Conservation (phyloP, 2,888 invertebrate species). For the Chironomus riparius region DNA sequence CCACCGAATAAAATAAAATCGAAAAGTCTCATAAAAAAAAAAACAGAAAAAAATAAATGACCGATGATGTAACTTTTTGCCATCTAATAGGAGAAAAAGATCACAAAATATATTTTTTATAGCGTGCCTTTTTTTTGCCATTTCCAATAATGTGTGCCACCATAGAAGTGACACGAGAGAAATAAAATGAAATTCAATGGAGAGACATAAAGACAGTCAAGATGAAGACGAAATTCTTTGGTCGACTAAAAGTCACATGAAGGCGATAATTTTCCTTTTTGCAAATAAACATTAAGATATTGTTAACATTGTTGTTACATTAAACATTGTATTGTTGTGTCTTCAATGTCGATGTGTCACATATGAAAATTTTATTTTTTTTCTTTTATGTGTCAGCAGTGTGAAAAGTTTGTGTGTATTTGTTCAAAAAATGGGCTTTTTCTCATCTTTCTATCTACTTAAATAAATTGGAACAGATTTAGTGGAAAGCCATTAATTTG, state of each 20-base stretch:
- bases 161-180: not conserved
- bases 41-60: no score
- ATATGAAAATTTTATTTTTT: not conserved
- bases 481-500: constrained; percentile 26
- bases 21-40: no score
- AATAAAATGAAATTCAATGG: not conserved
- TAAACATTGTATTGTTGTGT: not conserved
- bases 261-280: not conserved
- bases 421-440: not conserved
- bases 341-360: not conserved
- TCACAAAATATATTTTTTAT: no score
- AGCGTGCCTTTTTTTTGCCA: no score
- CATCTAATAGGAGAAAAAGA: no score
- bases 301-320: no score
- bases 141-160: no score
- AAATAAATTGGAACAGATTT: constrained; percentile 25
- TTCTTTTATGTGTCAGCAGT: not conserved
- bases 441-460: not conserved
- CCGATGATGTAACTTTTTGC: no score
- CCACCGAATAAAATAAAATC: no score
- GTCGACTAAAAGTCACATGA: not conserved
- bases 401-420: not conserved
- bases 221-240: not conserved
- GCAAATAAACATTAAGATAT: not conserved
- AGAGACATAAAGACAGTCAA: not conserved